Conservation (phyloP, 2,888 invertebrate genomes). For the Agapostemon virescens region DNA sequence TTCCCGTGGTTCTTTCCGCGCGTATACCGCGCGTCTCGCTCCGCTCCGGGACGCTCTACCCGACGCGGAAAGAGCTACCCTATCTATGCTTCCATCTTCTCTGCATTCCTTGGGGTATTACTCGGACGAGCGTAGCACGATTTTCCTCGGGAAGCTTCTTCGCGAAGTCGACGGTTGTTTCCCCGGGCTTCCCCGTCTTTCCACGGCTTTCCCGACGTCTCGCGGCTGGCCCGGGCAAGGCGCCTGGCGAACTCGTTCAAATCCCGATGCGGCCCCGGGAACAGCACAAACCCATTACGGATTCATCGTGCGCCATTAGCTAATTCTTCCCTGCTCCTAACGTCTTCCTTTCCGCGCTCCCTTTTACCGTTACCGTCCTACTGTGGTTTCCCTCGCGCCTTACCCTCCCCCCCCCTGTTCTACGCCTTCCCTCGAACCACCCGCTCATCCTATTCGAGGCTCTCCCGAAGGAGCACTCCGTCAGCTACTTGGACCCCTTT, state of each 20-base stretch:
- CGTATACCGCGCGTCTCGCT: constrained; percentile 5
- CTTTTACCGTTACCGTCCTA: constrained; percentile 58
- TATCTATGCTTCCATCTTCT: constrained; percentile 79
- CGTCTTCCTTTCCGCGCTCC: constrained; percentile 74
- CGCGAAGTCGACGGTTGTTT: constrained; percentile 45
- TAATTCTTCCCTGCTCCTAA: constrained; percentile 77
- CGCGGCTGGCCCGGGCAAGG: constrained; percentile 45
- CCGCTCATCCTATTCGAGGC: constrained; percentile 52
- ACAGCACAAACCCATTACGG: constrained; percentile 80
- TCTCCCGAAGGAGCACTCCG: constrained; percentile 60
- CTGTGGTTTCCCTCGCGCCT: constrained; percentile 48
- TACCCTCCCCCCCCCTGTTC: not conserved
- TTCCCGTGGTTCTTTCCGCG: constrained; percentile 48
- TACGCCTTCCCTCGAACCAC: not conserved
- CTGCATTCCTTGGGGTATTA: constrained; percentile 80
- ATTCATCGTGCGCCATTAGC: constrained; percentile 80
- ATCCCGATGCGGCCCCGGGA: constrained; percentile 76
- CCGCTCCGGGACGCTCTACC: constrained; percentile 17
- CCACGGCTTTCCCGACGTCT: constrained; percentile 38
- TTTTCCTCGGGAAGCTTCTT: constrained; percentile 56
- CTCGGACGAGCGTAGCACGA: constrained; percentile 69
- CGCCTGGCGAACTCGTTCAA: constrained; percentile 66
- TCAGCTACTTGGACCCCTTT: constrained; percentile 57
- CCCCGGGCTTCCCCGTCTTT: constrained; percentile 34
- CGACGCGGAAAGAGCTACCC: constrained; percentile 52